These are phyloP conservation scores for Xenopus petersii DNA, from an alignment of 2,797 vertebrate genomes.

Conservation along the genomic window DNA sequence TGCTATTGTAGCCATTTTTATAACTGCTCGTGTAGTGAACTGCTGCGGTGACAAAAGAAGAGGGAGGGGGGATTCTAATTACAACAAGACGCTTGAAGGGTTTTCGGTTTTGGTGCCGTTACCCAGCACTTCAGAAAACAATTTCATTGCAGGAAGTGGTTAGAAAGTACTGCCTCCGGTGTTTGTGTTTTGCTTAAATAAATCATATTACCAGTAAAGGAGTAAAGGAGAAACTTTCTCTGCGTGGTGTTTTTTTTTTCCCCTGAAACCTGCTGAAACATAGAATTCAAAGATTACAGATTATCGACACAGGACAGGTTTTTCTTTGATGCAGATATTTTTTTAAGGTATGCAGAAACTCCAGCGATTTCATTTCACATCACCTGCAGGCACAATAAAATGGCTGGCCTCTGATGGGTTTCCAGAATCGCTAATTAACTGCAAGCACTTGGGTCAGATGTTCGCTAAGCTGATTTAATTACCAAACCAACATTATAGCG, in stretches of 20 bases:
- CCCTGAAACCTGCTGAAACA: slow-evolving; percentile 8
- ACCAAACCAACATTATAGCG: slow-evolving; percentile 36
- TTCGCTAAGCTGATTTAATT: slow-evolving; percentile 46
- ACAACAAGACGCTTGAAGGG: slow-evolving; percentile 13
- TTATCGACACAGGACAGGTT: slow-evolving; percentile 23
- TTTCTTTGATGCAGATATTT: slow-evolving; percentile 25
- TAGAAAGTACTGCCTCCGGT: slow-evolving; percentile 22
- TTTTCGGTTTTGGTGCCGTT: not conserved
- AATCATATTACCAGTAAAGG: slow-evolving; percentile 22
- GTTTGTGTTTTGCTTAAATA: slow-evolving; percentile 31
- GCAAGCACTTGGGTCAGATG: slow-evolving; percentile 39
- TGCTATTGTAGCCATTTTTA: not conserved
- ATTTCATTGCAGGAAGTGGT: slow-evolving; percentile 18
- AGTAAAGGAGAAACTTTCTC: slow-evolving; percentile 5
- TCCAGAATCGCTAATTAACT: slow-evolving; percentile 45
- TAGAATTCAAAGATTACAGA: slow-evolving; percentile 29
- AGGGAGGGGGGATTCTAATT: not conserved
- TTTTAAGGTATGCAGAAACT: slow-evolving; percentile 27
- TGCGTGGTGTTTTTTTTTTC: not conserved
- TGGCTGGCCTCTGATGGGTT: slow-evolving; percentile 31
- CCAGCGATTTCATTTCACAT: slow-evolving; percentile 35
- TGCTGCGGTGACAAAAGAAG: slow-evolving; percentile 5
- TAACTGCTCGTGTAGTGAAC: not conserved
- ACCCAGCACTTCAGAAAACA: slow-evolving; percentile 12
- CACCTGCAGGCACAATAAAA: slow-evolving; percentile 32